Evolutionary conservation across 2,888 invertebrate genomes (phyloP), one percentile per base, ranked within the genome.

Genomic region (Drosophila falleni): DNA sequence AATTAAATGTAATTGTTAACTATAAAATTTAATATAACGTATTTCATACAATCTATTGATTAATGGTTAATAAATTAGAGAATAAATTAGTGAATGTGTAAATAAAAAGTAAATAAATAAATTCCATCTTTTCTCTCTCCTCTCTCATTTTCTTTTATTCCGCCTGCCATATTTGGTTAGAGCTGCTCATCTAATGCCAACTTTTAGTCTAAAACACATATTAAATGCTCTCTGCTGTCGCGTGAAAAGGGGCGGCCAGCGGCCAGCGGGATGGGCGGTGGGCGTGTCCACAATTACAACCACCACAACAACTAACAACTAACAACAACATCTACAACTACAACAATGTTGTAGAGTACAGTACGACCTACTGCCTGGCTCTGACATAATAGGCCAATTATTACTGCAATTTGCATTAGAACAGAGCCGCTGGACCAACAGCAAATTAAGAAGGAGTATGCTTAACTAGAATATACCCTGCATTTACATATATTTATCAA

Each of bases 321-420:
- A 5, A 42, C 55, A 35, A 33, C 39, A 47, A 15, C 35, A 56
- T 41, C 47, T 41, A 46, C 60, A 50, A 35, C 54, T 47, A 60
- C 76, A 74, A 74, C 64, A 61, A 70, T 66, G 69, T 64, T 50
- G 51, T 60, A 41, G 9, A 56, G 80, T 76, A 80, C 80, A 80
- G 77, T 79, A 66, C 87, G 87, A 89, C 89, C 89, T 87, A 87
- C 80, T 89, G 86, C 76, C 81, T 77, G 23, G 39, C 71, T 72
- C 68, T 80, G 83, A 83, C 89, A 89, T 86, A 86, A 86, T 86
- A 66, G 86, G 89, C 86, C 89, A 86, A 86, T 86, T 84, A 84
- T 89, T 86, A 78, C 86, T 78, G 89, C 86, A 86, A 86, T 86
- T 86, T 86, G 86, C 86, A 86, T 86, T 89, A 89, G 88, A 83